Conservation (phyloP, 2,888 invertebrate species). For the Chymomyza fuscimana region DNA sequence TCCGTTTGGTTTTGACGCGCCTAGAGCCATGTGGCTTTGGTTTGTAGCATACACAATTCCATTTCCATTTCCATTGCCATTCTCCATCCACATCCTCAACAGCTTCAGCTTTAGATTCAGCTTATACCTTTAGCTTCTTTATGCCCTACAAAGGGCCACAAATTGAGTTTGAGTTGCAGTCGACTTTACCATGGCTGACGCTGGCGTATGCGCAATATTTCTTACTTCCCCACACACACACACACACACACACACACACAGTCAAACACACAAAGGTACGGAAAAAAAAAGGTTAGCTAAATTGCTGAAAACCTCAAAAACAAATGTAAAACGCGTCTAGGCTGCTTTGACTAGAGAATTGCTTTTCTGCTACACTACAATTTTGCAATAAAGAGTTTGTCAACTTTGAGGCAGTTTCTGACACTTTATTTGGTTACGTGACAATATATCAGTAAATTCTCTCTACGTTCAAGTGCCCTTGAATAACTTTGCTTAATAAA, state of each 20-base stretch:
- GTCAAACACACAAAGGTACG: background rate
- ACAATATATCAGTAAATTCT: too few species aligned
- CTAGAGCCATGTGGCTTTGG: slow-evolving; percentile 65
- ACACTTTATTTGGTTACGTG: too few species aligned
- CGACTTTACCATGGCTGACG: background rate
- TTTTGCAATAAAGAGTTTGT: background rate
- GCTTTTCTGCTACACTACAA: slow-evolving; percentile 5
- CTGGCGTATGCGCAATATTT: slow-evolving; percentile 11
- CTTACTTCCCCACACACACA: background rate
- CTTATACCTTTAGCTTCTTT: slow-evolving; percentile 4
- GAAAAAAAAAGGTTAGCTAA: slow-evolving; percentile 1
- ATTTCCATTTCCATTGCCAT: background rate
- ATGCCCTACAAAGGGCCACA: slow-evolving; percentile 3
- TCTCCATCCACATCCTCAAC: background rate
- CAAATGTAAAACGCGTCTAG: slow-evolving; percentile 57
- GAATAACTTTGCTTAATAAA: too few species aligned
- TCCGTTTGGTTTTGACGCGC: slow-evolving; percentile 67
- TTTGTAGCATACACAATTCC: slow-evolving; percentile 11
- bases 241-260: background rate
- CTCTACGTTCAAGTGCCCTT: too few species aligned
- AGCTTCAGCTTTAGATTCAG: background rate
- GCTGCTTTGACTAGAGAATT: slow-evolving; percentile 10
- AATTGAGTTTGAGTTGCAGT: background rate
- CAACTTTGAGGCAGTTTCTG: background rate
- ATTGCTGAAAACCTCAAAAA: slow-evolving; percentile 2